Evolutionary conservation across 2,797 vertebrate species (phyloP).

Genomic region (Apogon talboti): DNA sequence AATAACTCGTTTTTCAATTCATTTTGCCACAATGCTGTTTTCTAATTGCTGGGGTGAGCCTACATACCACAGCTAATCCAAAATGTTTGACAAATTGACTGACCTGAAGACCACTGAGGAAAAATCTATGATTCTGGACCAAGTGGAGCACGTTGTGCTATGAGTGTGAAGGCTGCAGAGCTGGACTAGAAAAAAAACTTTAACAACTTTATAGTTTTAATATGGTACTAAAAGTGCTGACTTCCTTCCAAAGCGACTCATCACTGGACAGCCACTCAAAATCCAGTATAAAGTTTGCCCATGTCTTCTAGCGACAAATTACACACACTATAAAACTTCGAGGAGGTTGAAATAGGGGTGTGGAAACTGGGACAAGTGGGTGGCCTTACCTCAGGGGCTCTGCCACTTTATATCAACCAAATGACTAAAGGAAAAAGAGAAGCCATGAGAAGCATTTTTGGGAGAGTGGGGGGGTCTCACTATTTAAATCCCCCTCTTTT

Average conservation of each 20-base stretch:
- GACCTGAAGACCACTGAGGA: constrained; percentile 46
- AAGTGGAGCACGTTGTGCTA: constrained; percentile 24
- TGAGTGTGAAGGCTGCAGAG: constrained; percentile 22
- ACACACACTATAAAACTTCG: constrained; percentile 45
- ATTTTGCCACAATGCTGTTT: too few species aligned
- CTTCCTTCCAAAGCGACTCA: constrained; percentile 37
- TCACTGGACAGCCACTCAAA: constrained; percentile 30
- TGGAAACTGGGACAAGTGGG: constrained; percentile 65
- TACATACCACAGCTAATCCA: too few species aligned
- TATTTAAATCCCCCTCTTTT: constrained; percentile 3
- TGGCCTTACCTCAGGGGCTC: constrained; percentile 56
- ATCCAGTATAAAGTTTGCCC: constrained; percentile 41
- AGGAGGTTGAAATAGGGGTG: constrained; percentile 36
- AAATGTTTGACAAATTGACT: constrained; percentile 61
- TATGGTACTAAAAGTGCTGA: constrained; percentile 40
- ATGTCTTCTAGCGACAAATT: constrained; percentile 35
- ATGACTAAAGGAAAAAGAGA: constrained; percentile 41
- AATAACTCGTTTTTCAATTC: not conserved
- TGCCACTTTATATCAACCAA: constrained; percentile 58
- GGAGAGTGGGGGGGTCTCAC: constrained; percentile 14
- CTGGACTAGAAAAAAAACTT: constrained; percentile 18
- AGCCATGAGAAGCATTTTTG: constrained; percentile 21
- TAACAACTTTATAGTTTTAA: constrained; percentile 34
- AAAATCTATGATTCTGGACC: constrained; percentile 58
- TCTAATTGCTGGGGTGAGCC: too few species aligned